phyloP scores from a whole-genome alignment of 1,140 invertebrate genomes.

The Cydia strobilella region DNA sequence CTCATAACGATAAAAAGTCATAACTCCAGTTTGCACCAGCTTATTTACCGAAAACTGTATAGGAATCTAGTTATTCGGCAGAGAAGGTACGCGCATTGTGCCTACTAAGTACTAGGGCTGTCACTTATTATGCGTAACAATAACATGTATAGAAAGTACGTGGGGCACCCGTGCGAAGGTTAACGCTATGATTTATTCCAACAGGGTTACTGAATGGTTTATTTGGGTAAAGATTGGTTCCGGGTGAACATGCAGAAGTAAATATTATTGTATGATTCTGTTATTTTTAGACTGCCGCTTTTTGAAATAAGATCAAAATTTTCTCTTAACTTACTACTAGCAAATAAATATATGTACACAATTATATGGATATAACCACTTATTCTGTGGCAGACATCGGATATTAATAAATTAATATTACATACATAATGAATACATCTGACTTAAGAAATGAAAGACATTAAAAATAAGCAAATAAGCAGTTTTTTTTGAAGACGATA shows the following conservation, averaged over 20 bases:
- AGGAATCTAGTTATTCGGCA: not conserved
- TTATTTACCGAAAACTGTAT: not conserved
- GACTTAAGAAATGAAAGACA: too few species aligned
- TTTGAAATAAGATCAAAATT: too few species aligned
- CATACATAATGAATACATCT: too few species aligned
- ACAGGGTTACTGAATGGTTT: conserved; percentile 4
- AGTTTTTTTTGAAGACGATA: too few species aligned
- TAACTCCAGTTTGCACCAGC: not conserved
- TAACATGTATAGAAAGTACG: not conserved
- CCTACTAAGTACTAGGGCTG: not conserved
- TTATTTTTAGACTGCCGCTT: too few species aligned
- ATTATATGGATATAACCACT: too few species aligned
- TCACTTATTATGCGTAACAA: conserved; percentile 7
- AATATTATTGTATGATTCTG: not conserved
- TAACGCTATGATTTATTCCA: not conserved
- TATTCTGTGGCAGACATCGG: too few species aligned
- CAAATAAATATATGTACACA: too few species aligned
- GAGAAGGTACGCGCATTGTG: not conserved
- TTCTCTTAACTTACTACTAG: too few species aligned
- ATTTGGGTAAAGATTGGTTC: not conserved
- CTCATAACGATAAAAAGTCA: too few species aligned
- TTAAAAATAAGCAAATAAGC: too few species aligned
- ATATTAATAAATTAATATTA: too few species aligned
- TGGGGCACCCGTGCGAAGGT: not conserved
- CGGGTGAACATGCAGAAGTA: not conserved